Percentiles rank a stretch among this genome's conserved stretches.
Evolutionary conservation across 2,797 vertebrate species (phyloP).

Genomic region (Tarsius wallacei): DNA sequence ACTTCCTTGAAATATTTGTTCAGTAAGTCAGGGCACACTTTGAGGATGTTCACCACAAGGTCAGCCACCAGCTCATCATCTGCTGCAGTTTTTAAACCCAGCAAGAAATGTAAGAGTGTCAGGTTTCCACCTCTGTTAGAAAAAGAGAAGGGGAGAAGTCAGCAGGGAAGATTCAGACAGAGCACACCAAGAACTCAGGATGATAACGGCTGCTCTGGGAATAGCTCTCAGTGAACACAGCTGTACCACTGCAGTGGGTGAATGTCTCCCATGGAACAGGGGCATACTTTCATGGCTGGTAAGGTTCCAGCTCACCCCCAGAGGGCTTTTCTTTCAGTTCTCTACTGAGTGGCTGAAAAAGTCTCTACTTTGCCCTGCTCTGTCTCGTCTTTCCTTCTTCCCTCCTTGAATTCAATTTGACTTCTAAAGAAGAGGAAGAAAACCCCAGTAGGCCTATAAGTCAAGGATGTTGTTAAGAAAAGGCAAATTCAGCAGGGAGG

Average conservation of each 20-base stretch:
- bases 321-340: background rate
- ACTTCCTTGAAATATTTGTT: slow-evolving; percentile 96
- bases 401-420: background rate
- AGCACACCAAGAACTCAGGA: background rate
- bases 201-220: fast-evolving
- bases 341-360: background rate
- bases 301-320: background rate
- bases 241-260: fast-evolving
- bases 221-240: background rate
- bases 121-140: slow-evolving; percentile 94
- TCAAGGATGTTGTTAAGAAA: background rate
- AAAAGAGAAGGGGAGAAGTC: background rate
- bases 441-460: background rate
- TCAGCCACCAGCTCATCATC: slow-evolving; percentile 95
- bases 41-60: slow-evolving; percentile 94
- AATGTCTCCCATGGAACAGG: fast-evolving
- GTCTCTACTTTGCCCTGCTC: background rate
- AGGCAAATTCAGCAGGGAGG: background rate
- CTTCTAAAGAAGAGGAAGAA: background rate
- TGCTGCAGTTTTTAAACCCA: slow-evolving; percentile 94
- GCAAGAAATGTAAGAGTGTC: slow-evolving; percentile 96
- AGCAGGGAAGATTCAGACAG: background rate
- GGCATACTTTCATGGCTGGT: background rate
- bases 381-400: background rate
- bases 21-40: slow-evolving; percentile 95